Conservation (phyloP, 2,888 invertebrate species). For the Molorchus minor region DNA sequence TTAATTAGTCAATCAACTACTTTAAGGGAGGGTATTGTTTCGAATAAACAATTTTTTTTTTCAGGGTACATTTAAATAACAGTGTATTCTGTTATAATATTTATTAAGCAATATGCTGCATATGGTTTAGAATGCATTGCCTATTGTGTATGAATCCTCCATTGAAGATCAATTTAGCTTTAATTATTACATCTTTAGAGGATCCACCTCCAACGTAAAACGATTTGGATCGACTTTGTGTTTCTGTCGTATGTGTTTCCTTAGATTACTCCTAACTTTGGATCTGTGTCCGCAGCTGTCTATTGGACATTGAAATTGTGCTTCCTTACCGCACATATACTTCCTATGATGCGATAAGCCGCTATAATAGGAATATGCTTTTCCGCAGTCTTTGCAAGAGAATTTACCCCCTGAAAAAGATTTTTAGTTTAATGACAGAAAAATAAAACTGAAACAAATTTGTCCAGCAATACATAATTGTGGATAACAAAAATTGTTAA, state of each 20-base stretch:
- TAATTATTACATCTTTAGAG: no score
- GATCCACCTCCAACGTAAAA: no score
- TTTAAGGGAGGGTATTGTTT: no score
- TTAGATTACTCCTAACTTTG: constrained; percentile 20
- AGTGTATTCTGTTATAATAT: neutral
- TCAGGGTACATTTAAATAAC: neutral
- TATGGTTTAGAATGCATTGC: no score
- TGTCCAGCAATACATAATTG: no score
- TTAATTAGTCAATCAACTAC: no score
- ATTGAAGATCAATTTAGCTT: no score
- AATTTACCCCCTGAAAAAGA: constrained; percentile 1
- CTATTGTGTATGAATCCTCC: no score
- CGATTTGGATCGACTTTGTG: constrained; percentile 12
- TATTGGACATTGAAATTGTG: constrained; percentile 16
- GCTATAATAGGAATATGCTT: constrained; percentile 8
- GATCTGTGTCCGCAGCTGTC: constrained; percentile 23
- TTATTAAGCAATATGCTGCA: no score
- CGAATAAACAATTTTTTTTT: neutral
- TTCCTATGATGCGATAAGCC: constrained; percentile 7
- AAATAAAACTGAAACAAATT: neutral
- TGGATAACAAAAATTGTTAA: no score
- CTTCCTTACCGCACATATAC: constrained; percentile 28
- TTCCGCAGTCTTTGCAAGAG: constrained; percentile 1
- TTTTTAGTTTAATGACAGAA: neutral
- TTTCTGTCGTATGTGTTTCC: constrained; percentile 8